These are phyloP conservation scores for Copsychus sechellarum DNA, from an alignment of 2,113 vertebrate species.

Conservation along the genomic window DNA sequence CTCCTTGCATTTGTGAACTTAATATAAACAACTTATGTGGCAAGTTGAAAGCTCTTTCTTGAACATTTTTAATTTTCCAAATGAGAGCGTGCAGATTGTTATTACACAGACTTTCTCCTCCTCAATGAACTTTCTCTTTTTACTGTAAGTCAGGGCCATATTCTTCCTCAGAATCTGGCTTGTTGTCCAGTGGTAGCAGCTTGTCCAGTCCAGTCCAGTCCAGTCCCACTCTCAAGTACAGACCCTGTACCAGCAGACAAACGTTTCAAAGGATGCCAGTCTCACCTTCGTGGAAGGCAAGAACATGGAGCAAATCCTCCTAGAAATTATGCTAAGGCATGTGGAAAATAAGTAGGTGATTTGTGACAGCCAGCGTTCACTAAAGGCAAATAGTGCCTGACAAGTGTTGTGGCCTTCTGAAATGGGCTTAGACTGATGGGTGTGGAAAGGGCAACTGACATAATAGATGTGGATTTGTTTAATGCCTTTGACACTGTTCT, in stretches of 20 bases:
- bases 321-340: neutral
- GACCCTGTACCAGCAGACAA: neutral
- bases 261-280: neutral
- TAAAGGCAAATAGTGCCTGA: neutral
- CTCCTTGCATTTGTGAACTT: neutral
- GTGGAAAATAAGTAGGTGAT: neutral
- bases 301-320: neutral
- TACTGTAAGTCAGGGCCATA: neutral
- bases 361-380: neutral
- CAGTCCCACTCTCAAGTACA: neutral
- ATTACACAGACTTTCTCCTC: neutral
- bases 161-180: neutral
- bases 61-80: neutral
- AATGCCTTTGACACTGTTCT: neutral
- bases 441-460: neutral
- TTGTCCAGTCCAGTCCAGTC: neutral
- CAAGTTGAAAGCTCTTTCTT: neutral
- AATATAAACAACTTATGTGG: neutral
- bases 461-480: fast-evolving
- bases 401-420: neutral
- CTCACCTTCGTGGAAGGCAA: neutral
- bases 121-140: neutral
- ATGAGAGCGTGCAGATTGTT: neutral
- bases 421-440: neutral
- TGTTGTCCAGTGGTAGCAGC: neutral